These are phyloP conservation scores for Sebastes variabilis DNA, from an alignment of 2,797 vertebrate species.

Conservation along the genomic window DNA sequence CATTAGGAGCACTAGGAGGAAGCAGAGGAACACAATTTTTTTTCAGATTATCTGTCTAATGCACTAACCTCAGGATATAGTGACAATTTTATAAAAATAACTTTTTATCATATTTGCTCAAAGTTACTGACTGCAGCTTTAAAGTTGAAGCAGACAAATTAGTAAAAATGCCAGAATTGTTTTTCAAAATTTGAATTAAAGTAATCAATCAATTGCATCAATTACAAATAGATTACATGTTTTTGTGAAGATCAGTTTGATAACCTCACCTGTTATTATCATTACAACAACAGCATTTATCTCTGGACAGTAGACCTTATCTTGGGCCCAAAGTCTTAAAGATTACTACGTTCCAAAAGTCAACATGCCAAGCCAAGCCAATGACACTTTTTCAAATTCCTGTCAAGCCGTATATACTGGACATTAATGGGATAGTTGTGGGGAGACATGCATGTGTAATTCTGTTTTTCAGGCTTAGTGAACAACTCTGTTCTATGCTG, in stretches of 20 bases:
- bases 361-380: not conserved
- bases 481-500: not conserved
- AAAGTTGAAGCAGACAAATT: not conserved
- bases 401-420: not conserved
- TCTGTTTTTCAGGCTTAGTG: not conserved
- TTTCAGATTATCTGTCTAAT: no score
- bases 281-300: slow-evolving; percentile 3
- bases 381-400: not conserved
- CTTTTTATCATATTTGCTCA: no score
- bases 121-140: no score
- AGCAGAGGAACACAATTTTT: fast-evolving
- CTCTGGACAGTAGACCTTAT: slow-evolving; percentile 23
- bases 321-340: slow-evolving; percentile 49
- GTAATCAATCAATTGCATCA: not conserved
- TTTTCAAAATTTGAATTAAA: not conserved
- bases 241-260: not conserved
- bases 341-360: slow-evolving; percentile 43
- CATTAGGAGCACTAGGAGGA: no score
- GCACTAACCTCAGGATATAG: no score
- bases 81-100: no score
- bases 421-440: not conserved
- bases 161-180: not conserved
- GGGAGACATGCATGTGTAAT: not conserved
- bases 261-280: not conserved
- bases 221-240: not conserved